These are phyloP conservation scores for Sycobia sp. DNA, from an alignment of 1,140 invertebrate species.

Conservation along the genomic window DNA sequence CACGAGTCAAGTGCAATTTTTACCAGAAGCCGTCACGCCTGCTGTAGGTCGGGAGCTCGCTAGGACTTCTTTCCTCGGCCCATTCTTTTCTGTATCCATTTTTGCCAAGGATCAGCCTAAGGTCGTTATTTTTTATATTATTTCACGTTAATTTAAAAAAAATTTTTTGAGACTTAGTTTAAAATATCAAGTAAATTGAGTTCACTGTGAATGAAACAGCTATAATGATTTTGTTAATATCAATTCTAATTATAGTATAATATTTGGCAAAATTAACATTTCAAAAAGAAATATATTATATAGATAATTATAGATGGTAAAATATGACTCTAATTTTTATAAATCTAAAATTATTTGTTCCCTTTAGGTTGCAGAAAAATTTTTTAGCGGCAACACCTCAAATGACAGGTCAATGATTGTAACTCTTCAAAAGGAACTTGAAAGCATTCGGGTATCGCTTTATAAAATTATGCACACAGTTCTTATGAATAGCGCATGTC, in stretches of 20 bases:
- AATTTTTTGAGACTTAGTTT: no score
- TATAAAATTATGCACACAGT: constrained; percentile 85
- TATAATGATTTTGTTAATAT: no score
- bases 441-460: constrained; percentile 72
- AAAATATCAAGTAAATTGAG: no score
- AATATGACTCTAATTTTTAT: no score
- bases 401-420: constrained; percentile 67
- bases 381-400: constrained; percentile 64
- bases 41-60: constrained; percentile 82
- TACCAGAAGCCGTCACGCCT: constrained; percentile 73
- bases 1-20: constrained; percentile 75
- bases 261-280: no score
- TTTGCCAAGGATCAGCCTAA: constrained; percentile 91
- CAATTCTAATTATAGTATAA: no score
- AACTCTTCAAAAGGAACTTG: constrained; percentile 73
- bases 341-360: no score
- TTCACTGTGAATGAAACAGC: no score
- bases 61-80: constrained; percentile 82
- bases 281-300: no score
- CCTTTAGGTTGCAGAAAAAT: constrained; percentile 68
- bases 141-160: neutral
- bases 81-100: constrained; percentile 86
- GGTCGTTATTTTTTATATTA: constrained; percentile 36
- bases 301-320: no score
- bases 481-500: constrained; percentile 76